Evolutionary conservation across 2,113 vertebrate genomes (phyloP).

Genomic region (Bujurquina vittata): DNA sequence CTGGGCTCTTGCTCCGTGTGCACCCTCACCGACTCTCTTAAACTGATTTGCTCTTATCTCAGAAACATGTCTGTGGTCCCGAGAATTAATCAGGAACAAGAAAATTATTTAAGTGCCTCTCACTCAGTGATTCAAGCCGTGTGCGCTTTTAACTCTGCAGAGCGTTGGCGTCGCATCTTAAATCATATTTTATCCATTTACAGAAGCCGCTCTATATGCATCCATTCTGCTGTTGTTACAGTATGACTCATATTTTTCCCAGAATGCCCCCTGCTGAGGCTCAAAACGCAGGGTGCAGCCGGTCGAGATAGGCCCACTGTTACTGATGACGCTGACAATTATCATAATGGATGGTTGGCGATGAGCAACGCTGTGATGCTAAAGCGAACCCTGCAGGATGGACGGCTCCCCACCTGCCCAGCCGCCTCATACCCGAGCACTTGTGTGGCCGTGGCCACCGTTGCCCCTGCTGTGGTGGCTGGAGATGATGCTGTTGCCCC

Average conservation of each 20-base stretch:
- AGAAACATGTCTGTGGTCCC: slow-evolving; percentile 7
- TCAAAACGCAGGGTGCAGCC: slow-evolving; percentile 29
- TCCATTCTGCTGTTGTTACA: slow-evolving; percentile 6
- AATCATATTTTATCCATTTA: not conserved
- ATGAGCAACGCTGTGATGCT: slow-evolving; percentile 9
- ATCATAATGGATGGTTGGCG: slow-evolving; percentile 24
- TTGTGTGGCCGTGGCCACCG: not conserved
- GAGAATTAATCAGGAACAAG: slow-evolving; percentile 1
- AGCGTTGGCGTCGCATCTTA: not conserved
- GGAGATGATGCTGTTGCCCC: slow-evolving; percentile 67
- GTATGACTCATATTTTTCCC: slow-evolving; percentile 43
- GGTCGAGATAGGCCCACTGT: slow-evolving; percentile 28
- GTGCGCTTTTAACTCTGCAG: not conserved
- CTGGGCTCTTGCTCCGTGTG: not conserved
- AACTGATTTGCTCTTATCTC: slow-evolving; percentile 26
- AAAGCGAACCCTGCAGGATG: not conserved
- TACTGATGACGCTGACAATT: slow-evolving; percentile 40
- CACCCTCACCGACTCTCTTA: not conserved
- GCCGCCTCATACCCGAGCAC: not conserved
- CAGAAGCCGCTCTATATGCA: not conserved
- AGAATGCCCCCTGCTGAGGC: slow-evolving; percentile 44
- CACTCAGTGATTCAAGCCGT: slow-evolving; percentile 3
- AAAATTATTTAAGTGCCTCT: not conserved
- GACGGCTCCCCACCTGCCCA: not conserved
- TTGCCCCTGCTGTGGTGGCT: not conserved